A percentile compares a stretch with the other conserved stretches of the same genome.
Evolutionary conservation across 2,888 invertebrate genomes (phyloP).

Genomic region (Hypomecis atomaria): DNA sequence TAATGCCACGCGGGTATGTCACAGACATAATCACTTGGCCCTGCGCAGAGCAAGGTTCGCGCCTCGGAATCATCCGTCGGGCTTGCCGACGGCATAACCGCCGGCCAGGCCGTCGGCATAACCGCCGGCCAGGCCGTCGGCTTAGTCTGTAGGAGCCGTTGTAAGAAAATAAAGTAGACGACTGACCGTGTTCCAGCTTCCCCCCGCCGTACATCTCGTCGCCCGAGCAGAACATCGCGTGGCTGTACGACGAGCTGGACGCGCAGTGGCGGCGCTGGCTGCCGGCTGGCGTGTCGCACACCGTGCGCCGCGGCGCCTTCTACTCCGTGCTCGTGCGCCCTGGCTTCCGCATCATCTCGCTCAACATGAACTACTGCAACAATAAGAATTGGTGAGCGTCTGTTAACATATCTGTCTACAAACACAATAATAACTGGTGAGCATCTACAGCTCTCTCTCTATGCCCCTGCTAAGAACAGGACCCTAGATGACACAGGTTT

Average conservation of each 20-base stretch:
- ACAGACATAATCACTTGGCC: no score
- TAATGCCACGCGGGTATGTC: no score
- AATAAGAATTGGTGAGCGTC: conserved; percentile 93
- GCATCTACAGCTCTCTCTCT: neutral
- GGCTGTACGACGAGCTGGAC: conserved; percentile 96
- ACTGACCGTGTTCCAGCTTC: conserved; percentile 85
- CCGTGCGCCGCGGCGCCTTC: conserved; percentile 94
- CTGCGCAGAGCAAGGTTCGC: no score
- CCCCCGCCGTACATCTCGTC: conserved; percentile 93
- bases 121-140: no score
- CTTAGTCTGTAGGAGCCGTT: neutral
- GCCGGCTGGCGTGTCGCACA: conserved; percentile 93
- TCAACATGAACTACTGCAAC: conserved; percentile 99
- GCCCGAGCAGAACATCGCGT: conserved; percentile 92
- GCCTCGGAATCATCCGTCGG: no score
- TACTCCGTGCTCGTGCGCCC: conserved; percentile 96
- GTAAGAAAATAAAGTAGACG: neutral
- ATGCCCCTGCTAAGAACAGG: neutral
- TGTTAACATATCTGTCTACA: no score
- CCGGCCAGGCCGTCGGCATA: no score
- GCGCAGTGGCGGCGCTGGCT: conserved; percentile 96
- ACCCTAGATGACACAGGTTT: no score
- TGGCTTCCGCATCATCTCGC: conserved; percentile 95
- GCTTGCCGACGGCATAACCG: no score
- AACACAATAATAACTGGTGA: no score